Conservation (phyloP, 2,113 vertebrate species). For the Piprites chloris region DNA sequence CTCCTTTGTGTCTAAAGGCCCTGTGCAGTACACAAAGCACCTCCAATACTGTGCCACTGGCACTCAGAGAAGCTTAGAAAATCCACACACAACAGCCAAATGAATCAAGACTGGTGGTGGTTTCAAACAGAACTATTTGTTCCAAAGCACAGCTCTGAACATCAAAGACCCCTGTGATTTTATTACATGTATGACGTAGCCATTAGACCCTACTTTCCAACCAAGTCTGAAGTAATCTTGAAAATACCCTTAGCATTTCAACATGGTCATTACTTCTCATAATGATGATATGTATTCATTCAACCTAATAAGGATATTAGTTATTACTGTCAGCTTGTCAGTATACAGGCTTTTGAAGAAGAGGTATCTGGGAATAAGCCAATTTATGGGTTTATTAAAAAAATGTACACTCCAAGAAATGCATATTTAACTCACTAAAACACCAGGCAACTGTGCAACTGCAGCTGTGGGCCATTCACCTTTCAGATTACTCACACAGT, state of each 20-base stretch:
- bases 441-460: not conserved
- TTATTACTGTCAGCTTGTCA: not conserved
- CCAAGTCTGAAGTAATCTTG: not conserved
- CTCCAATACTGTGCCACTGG: not conserved
- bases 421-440: not conserved
- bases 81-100: not conserved
- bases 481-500: not conserved
- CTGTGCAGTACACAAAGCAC: not conserved
- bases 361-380: not conserved
- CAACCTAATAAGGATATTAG: not conserved
- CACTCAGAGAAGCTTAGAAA: not conserved
- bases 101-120: not conserved
- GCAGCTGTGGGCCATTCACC: not conserved
- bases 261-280: not conserved
- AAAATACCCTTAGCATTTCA: not conserved
- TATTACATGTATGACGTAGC: not conserved
- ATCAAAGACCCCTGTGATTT: not conserved
- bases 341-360: not conserved
- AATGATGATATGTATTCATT: conserved; percentile 29
- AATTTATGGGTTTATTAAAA: not conserved
- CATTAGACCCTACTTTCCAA: not conserved
- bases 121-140: not conserved
- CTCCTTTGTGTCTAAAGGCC: not conserved
- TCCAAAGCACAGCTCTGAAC: not conserved
- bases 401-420: not conserved